Evolutionary conservation across 1,140 invertebrate genomes (phyloP), one percentile per base, ranked within the genome.

Genomic region (Neodiprion lecontei): DNA sequence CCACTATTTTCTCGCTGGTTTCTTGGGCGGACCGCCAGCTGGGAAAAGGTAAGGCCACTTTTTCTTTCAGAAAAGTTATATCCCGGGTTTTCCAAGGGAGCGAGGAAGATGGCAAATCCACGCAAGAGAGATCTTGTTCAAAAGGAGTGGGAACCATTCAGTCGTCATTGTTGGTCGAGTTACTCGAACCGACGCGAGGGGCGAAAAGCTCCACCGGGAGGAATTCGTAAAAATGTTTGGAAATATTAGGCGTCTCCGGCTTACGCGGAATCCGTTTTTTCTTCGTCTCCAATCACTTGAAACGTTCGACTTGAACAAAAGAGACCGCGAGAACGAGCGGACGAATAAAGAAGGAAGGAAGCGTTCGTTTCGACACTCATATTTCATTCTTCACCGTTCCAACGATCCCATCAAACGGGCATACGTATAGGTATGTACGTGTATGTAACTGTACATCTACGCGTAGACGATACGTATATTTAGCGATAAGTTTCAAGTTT

Each of bases 71-170:
- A 50, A 50, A 71, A 71, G 70, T 71, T 71, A 71, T 23, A 17
- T 17, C 70, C 21, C 40, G 3, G 67, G 17, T 7, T 21, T 69
- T 47, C 40, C 21, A 21, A 47, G 67, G 67, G 14, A 23, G 10
- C 10, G 12, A 69, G 17, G 12, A 12, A 21, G 67, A 23, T 9
- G 9, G 53, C 11, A 0, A 61, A 17, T 7, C 11, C n/a, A 61
- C 53, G 53, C 53, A 17, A 61, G 53, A 61, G 53, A 17, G 53
- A 61, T 61, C 53, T 61, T 61, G 53, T 79, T 76, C 76, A 79
- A 78, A 75, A 73, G 76, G 77, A 76, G 78, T 78, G 76, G 76
- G 75, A 75, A 73, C 73, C 74, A 78, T 77, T 78, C 74, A 69
- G 67, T 48, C 73, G 69, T 73, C 71, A 79, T 79, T 79, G 77